Conservation (phyloP, 2,797 vertebrate genomes). For the Anguilla marmorata region DNA sequence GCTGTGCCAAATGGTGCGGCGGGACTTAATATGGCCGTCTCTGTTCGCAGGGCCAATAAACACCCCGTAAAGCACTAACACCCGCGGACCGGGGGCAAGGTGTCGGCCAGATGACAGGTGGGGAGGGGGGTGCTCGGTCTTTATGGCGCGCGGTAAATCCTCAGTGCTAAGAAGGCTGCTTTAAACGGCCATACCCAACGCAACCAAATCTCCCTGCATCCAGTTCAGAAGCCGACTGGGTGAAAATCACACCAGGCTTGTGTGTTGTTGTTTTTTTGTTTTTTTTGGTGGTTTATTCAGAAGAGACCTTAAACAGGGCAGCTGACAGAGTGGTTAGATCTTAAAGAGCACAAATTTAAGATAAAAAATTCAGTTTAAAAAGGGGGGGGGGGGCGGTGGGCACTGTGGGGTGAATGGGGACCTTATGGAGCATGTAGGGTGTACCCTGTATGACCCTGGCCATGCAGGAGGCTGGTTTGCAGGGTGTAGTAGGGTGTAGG, state of each 20-base stretch:
- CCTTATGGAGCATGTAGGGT: neutral
- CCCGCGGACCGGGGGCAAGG: constrained; percentile 4
- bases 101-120: neutral
- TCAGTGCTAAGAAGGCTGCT: neutral
- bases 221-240: neutral
- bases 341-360: neutral
- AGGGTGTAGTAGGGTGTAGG: constrained; percentile 60
- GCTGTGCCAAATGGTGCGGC: constrained; percentile 28
- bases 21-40: constrained; percentile 30
- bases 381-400: too few species aligned
- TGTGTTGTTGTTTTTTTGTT: too few species aligned
- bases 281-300: neutral
- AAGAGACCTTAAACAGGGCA: neutral
- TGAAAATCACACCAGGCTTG: neutral
- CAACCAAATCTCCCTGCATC: neutral
- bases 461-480: neutral
- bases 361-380: neutral
- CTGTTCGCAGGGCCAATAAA: constrained; percentile 33
- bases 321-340: too few species aligned
- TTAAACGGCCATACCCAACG: neutral
- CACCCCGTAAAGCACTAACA: constrained; percentile 12
- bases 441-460: constrained; percentile 32
- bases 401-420: neutral
- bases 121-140: neutral
- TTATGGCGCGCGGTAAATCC: neutral